phyloP scores from a whole-genome alignment of 1,140 invertebrate genomes.

The Cydia amplana region DNA sequence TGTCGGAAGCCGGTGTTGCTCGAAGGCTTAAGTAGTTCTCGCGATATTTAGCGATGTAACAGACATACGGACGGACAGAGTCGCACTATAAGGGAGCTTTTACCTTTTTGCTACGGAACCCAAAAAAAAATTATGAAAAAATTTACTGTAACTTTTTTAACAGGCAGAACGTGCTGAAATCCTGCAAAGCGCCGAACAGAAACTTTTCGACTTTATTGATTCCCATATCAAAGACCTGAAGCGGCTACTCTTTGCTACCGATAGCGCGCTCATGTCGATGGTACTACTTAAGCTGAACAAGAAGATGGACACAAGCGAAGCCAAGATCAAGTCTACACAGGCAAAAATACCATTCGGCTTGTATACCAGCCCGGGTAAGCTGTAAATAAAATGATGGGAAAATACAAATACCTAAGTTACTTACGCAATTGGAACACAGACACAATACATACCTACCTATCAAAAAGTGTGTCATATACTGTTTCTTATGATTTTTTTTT shows the following conservation, averaged over 20 bases:
- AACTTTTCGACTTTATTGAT: conserved; percentile 61
- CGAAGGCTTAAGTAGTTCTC: too few species aligned
- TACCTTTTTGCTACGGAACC: too few species aligned
- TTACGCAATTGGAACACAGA: too few species aligned
- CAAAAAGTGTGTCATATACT: too few species aligned
- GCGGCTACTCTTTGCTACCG: conserved; percentile 62
- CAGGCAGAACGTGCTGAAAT: conserved; percentile 64
- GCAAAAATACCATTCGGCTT: conserved; percentile 73
- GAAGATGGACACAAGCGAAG: conserved; percentile 71
- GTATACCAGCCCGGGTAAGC: conserved; percentile 68
- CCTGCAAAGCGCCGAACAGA: conserved; percentile 52
- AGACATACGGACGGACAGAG: too few species aligned
- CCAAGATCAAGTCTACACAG: conserved; percentile 67
- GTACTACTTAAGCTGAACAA: conserved; percentile 69
- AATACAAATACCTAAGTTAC: too few species aligned
- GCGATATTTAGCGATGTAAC: too few species aligned
- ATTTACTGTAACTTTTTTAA: background rate
- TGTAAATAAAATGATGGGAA: background rate
- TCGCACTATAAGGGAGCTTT: too few species aligned
- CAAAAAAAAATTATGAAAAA: too few species aligned
- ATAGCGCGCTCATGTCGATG: conserved; percentile 73
- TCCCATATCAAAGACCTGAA: conserved; percentile 71
- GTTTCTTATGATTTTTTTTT: too few species aligned
- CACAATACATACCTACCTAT: too few species aligned
- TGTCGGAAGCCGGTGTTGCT: too few species aligned